These are phyloP conservation scores for Trachemys scripta DNA, from an alignment of 2,113 vertebrate species.

Conservation along the genomic window DNA sequence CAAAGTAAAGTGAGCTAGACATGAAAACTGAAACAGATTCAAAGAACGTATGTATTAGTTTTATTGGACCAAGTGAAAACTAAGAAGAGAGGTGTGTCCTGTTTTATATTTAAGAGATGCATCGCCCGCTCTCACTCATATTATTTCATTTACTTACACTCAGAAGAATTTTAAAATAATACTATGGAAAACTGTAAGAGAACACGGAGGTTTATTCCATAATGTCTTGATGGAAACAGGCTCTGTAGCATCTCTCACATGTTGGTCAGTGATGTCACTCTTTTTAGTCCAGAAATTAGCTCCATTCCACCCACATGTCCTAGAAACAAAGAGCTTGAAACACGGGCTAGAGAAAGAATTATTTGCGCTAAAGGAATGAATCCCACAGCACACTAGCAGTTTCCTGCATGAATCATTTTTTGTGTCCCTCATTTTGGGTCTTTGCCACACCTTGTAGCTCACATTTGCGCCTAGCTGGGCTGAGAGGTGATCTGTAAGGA, in stretches of 20 bases:
- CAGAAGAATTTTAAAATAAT: background rate
- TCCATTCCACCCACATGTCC: background rate
- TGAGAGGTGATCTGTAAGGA: slow-evolving; percentile 11
- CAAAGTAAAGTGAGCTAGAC: background rate
- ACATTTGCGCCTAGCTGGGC: slow-evolving; percentile 26
- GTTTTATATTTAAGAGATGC: background rate
- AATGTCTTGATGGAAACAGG: background rate
- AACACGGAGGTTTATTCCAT: background rate
- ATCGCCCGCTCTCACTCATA: background rate
- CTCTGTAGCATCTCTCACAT: background rate
- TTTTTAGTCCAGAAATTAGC: slow-evolving; percentile 11
- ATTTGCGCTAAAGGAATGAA: background rate
- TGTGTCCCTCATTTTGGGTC: slow-evolving; percentile 23
- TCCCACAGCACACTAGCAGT: background rate
- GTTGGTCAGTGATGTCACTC: background rate
- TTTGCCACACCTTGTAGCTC: slow-evolving; percentile 15
- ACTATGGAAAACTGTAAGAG: background rate
- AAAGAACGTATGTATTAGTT: fast-evolving
- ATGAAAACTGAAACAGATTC: background rate
- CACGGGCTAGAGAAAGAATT: background rate
- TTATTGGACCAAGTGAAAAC: background rate
- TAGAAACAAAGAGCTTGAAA: slow-evolving; percentile 22
- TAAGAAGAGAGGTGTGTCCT: background rate
- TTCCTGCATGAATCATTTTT: background rate
- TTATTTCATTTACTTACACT: background rate